phyloP scores from a whole-genome alignment of 2,113 vertebrate species.

The Mastomys natalensis region DNA sequence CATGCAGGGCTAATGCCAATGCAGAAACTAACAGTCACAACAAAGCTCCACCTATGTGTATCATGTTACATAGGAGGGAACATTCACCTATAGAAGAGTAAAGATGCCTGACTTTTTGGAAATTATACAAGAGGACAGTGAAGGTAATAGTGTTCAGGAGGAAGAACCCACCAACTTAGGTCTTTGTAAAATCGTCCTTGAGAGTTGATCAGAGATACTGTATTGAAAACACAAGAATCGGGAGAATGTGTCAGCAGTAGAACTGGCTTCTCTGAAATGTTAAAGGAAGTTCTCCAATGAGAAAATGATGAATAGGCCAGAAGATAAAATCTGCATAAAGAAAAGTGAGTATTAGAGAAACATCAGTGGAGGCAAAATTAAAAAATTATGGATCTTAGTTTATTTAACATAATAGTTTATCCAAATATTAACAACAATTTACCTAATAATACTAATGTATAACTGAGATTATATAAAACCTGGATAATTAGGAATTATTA shows the following conservation, averaged over 20 bases:
- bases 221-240: not conserved
- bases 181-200: not conserved
- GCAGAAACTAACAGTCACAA: not conserved
- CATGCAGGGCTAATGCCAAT: not conserved
- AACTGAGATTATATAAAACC: not conserved
- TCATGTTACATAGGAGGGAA: not conserved
- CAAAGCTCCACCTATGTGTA: not conserved
- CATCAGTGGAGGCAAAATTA: not conserved
- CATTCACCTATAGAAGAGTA: not conserved
- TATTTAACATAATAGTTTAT: not conserved
- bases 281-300: not conserved
- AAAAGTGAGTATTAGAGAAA: not conserved
- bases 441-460: not conserved
- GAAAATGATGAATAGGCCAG: not conserved
- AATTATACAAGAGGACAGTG: not conserved
- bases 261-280: not conserved
- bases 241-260: not conserved
- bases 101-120: not conserved
- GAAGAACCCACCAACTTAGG: not conserved
- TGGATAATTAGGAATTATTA: not conserved
- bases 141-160: not conserved
- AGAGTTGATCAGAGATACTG: too few relatives aligned
- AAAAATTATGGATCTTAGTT: not conserved
- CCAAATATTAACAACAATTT: not conserved
- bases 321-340: not conserved